These are phyloP conservation scores for Drosophila paramelanica DNA, from an alignment of 2,888 invertebrate genomes.

Conservation along the genomic window DNA sequence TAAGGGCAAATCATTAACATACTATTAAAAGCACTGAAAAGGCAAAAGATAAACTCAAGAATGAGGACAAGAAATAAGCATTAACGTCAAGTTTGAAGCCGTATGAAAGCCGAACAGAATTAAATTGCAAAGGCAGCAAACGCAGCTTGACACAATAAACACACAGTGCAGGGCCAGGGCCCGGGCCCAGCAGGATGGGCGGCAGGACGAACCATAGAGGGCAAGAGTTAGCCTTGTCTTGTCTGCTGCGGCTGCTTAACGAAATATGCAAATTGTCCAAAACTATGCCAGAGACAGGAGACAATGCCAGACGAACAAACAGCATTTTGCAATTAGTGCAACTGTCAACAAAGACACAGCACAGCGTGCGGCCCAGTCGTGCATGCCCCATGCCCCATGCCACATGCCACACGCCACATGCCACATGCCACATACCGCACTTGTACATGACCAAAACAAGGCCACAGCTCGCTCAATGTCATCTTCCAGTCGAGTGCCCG, in stretches of 20 bases:
- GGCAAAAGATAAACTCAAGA: background rate
- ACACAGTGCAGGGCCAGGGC: constrained; percentile 14
- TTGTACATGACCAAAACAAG: constrained; percentile 41
- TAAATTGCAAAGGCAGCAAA: constrained; percentile 26
- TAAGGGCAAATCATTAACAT: constrained; percentile 43
- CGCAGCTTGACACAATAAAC: constrained; percentile 32
- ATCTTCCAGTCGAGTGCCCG: constrained; percentile 47
- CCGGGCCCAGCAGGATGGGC: background rate
- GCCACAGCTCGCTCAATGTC: constrained; percentile 37
- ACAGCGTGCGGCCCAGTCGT: constrained; percentile 25
- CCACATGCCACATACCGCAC: background rate
- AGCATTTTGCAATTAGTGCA: constrained; percentile 79
- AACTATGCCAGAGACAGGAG: constrained; percentile 59
- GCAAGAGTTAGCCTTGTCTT: constrained; percentile 3
- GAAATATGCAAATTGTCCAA: constrained; percentile 75
- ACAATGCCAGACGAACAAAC: constrained; percentile 58
- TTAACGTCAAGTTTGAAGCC: constrained; percentile 17
- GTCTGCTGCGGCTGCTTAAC: constrained; percentile 61
- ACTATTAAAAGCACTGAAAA: constrained; percentile 20
- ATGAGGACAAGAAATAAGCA: background rate
- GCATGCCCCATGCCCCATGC: constrained; percentile 18
- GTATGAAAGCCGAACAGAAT: constrained; percentile 24
- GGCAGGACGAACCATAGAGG: background rate
- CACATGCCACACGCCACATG: constrained; percentile 7
- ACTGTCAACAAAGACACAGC: constrained; percentile 68